Percentiles rank a stretch among this genome's conserved stretches.
phyloP scores from a whole-genome alignment of 2,113 vertebrate genomes.

The Scopus umbretta region DNA sequence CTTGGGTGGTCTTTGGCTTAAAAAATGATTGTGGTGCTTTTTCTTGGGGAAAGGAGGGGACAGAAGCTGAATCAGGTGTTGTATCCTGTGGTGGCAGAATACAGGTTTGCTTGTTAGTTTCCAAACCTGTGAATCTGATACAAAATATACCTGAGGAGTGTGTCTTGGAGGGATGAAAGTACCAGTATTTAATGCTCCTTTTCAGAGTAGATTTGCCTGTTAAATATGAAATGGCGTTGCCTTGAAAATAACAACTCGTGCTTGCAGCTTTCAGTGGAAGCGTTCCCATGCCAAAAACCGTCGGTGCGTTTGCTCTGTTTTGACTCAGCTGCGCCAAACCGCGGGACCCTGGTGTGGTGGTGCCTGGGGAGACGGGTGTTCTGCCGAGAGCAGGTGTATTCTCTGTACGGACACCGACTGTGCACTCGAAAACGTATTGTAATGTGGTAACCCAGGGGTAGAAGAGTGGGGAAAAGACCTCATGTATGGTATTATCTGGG shows the following conservation, averaged over 20 bases:
- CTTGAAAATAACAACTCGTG: not conserved
- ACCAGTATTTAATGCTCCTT: not conserved
- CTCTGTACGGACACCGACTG: accelerated
- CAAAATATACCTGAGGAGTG: not conserved
- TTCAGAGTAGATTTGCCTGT: not conserved
- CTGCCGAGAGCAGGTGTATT: not conserved
- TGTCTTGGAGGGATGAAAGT: not conserved
- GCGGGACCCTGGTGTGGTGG: not conserved
- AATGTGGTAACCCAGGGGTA: not conserved
- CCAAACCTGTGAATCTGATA: not conserved
- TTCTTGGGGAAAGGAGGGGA: not conserved
- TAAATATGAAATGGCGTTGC: not conserved
- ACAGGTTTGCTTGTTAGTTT: not conserved
- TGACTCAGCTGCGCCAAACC: not conserved
- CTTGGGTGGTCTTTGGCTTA: not conserved
- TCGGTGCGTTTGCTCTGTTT: not conserved
- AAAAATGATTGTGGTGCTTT: not conserved
- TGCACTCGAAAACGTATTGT: accelerated
- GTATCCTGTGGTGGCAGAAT: not conserved
- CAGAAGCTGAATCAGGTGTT: not conserved
- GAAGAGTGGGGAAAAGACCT: not conserved
- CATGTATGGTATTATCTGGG: not conserved
- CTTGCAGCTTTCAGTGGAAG: not conserved
- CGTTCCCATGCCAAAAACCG: not conserved
- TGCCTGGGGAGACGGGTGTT: not conserved